Evolutionary conservation across 2,797 vertebrate genomes (phyloP), one percentile per base, ranked within the genome.

Genomic region (Enteromius treurensis): DNA sequence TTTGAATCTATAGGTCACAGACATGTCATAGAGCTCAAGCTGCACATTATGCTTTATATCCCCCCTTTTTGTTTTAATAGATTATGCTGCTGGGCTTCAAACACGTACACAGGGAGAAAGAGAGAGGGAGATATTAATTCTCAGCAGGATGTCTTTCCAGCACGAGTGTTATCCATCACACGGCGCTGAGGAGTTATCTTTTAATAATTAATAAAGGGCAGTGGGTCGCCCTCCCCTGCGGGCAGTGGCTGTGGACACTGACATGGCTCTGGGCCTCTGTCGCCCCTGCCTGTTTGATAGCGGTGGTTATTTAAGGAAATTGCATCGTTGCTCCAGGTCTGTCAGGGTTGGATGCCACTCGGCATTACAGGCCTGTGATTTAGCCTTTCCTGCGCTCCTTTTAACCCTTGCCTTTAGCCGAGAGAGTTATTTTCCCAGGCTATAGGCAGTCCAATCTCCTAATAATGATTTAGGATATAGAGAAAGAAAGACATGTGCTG

Each of bases 141-240:
- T 71, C 60, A 82, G 81, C 68, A 80, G 58, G 81, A 78, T 82
- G 45, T 68, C 32, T n/a, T 65, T 76, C 40, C 26, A 45, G 65
- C 71, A 51, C 13, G 55, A 84, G 80, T 70, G 76, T 86, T 88
- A 90, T 88, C 84, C 69, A 88, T 90, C 88, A 79, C 79, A 73
- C 73, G 84, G 75, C 87, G 78, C 82, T 81, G 87, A 84, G 77
- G 88, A 94, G 91, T 93, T 89, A 89, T 94, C 92, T 93, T 93
- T 96, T 94, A 96, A 96, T 97, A 96, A 96, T 96, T 96, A 95
- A 97, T 96, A 96, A 96, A 96, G 96, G 95, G 93, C 91, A 94
- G 92, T 89, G 86, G 91, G 92, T 90, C 88, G 90, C 23, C 83
- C 90, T 85, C 92, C 74, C 71, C 89, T 91, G 84, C 79, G 84